Percentiles rank a stretch among this genome's conserved stretches.
Conservation (phyloP, 1,140 invertebrate species). For the Drosophila melanogaster region DNA sequence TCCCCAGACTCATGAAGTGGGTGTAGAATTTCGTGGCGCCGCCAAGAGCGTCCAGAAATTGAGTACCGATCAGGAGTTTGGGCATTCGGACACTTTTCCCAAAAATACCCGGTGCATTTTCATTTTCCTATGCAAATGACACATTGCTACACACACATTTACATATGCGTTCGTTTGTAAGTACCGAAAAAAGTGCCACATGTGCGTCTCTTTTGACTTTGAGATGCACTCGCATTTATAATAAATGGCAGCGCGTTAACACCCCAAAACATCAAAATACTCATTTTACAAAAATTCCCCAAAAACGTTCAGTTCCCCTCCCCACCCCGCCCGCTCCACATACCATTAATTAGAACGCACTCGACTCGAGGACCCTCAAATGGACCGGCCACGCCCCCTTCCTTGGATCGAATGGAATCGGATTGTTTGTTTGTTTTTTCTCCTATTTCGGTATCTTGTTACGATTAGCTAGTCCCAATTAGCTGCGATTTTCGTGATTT, state of each 20-base stretch:
- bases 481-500: conserved; percentile 16
- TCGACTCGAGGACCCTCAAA: conserved; percentile 47
- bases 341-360: conserved; percentile 64
- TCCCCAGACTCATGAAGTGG: conserved; percentile 18
- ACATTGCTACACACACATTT: conserved; percentile 12
- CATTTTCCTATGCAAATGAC: conserved; percentile 13
- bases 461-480: conserved; percentile 54
- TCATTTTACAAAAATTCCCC: conserved; percentile 76
- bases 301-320: conserved; percentile 35
- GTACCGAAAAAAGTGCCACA: conserved; percentile 27
- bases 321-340: conserved; percentile 1
- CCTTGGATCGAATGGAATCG: conserved; percentile 29
- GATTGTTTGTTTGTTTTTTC: conserved; percentile 65
- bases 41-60: conserved; percentile 49
- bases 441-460: conserved; percentile 58
- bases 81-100: conserved; percentile 23
- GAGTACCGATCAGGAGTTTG: conserved; percentile 38
- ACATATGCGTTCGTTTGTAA: conserved; percentile 24
- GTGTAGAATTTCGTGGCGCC: conserved; percentile 63
- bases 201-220: conserved; percentile 32
- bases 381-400: conserved; percentile 37
- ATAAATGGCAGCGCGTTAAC: conserved; percentile 81
- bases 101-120: conserved; percentile 21
- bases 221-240: conserved; percentile 55
- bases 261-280: conserved; percentile 65